Evolutionary conservation across 2,113 vertebrate species (phyloP).

Genomic region (Nyctereutes procyonoides): DNA sequence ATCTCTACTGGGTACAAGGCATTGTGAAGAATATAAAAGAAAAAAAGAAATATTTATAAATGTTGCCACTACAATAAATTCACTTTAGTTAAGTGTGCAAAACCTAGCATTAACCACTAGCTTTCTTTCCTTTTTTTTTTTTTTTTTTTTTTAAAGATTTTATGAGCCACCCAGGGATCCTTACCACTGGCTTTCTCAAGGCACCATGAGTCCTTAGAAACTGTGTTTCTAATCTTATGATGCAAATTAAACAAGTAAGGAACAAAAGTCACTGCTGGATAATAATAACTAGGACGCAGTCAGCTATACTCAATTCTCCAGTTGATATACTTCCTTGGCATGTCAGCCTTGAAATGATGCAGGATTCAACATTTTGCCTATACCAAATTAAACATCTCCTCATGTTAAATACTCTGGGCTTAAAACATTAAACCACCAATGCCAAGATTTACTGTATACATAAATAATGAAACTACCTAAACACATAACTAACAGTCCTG

Average conservation of each 20-base stretch:
- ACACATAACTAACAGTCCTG: neutral
- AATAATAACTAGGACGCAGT: slow-evolving; percentile 11
- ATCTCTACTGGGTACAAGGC: neutral
- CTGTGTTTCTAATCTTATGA: neutral
- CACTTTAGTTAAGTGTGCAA: slow-evolving; percentile 1
- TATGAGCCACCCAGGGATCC: no score
- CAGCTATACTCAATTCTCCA: neutral
- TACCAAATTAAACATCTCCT: neutral
- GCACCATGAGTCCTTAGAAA: slow-evolving; percentile 9
- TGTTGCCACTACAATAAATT: slow-evolving; percentile 40
- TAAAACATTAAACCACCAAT: slow-evolving; percentile 8
- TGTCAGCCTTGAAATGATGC: neutral
- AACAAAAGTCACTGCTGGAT: neutral
- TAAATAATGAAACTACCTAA: slow-evolving; percentile 29
- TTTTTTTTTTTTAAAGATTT: no score
- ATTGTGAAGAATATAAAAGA: slow-evolving; percentile 17
- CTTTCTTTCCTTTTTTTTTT: neutral
- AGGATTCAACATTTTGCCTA: neutral
- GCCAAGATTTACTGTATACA: neutral
- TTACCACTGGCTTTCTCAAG: neutral
- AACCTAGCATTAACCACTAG: neutral
- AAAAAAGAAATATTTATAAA: neutral
- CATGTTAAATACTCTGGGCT: neutral
- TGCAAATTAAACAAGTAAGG: neutral
- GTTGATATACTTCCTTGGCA: neutral